Base-by-base conservation (phyloP, 2,113 vertebrate species). In the Scomber japonicus region DNA sequence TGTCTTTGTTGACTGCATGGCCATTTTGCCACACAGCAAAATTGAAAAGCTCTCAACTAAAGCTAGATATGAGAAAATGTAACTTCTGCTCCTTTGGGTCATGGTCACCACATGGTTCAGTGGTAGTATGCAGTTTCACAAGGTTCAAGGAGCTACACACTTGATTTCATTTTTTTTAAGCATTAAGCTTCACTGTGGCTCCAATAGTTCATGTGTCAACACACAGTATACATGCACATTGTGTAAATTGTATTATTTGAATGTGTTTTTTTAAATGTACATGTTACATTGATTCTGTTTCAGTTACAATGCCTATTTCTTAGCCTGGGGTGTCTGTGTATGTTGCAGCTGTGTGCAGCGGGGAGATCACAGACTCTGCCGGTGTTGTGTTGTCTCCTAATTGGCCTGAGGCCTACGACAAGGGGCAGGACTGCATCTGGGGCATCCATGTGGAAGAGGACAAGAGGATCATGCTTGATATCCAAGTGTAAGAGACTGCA, bases 381-480 rank as follows among this genome's bases (percentile, higher is more conserved):
- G 98, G 98, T 0, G 96, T 99, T 79, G 97, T 99, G 85, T 91
- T 99, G 79, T 99, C 98, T 0, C 98, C 98, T 66, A 99, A 99
- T 93, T 99, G 98, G 97, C 98, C 98, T 0, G 98, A 99, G 94
- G 96, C 97, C 0, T 99, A 99, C 0, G 96, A 98, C 89, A 97
- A 97, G 50, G 98, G 98, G 19, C 98, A 99, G 92, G 98, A 99
- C 93, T 99, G 98, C 95, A 99, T 99, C 94, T 99, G 98, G 98
- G 98, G 97, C 2, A 95, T 99, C 69, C 98, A 99, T 0, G 98
- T 99, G 92, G 98, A 99, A 72, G 97, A 99, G 83, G 98, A 99
- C 95, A 98, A 98, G 91, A 96, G 98, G 73, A 95, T 99, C 94
- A 96, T 99, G 97, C 93, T 99, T 91, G 97, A 99, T 0, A 69